Conservation (phyloP, 1,140 invertebrate genomes). For the Drosophila burlai region DNA sequence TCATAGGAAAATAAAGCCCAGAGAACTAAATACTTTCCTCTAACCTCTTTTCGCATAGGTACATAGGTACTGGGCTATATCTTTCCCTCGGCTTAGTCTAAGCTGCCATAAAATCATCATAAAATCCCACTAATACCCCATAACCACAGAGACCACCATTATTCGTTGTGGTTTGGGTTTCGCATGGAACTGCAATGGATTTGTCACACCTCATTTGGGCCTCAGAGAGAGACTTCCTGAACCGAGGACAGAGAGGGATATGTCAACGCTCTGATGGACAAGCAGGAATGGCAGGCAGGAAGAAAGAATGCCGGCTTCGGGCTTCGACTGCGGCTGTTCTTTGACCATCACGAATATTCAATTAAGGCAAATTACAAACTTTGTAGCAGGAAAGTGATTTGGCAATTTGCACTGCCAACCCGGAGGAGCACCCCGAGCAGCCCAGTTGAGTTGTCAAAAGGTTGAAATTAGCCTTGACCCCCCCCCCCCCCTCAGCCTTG, state of each 20-base stretch:
- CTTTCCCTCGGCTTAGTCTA: background rate
- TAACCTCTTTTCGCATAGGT: background rate
- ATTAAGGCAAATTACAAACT: slow-evolving; percentile 80
- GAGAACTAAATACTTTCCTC: background rate
- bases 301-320: slow-evolving; percentile 18
- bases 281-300: background rate
- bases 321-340: slow-evolving; percentile 18
- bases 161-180: slow-evolving; percentile 12
- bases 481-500: slow-evolving; percentile 31
- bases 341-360: slow-evolving; percentile 80
- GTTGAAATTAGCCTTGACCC: slow-evolving; percentile 80
- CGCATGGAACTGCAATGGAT: background rate
- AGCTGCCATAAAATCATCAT: slow-evolving; percentile 9
- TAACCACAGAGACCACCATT: background rate
- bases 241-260: slow-evolving; percentile 36
- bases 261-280: slow-evolving; percentile 50
- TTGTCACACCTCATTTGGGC: slow-evolving; percentile 41
- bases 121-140: slow-evolving; percentile 7
- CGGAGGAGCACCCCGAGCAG: background rate
- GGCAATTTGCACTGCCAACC: slow-evolving; percentile 47
- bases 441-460: slow-evolving; percentile 76
- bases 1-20: background rate
- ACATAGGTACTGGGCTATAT: background rate
- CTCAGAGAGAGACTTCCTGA: background rate
- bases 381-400: slow-evolving; percentile 75